phyloP scores from a whole-genome alignment of 2,113 vertebrate genomes.

The Panurus biarmicus region DNA sequence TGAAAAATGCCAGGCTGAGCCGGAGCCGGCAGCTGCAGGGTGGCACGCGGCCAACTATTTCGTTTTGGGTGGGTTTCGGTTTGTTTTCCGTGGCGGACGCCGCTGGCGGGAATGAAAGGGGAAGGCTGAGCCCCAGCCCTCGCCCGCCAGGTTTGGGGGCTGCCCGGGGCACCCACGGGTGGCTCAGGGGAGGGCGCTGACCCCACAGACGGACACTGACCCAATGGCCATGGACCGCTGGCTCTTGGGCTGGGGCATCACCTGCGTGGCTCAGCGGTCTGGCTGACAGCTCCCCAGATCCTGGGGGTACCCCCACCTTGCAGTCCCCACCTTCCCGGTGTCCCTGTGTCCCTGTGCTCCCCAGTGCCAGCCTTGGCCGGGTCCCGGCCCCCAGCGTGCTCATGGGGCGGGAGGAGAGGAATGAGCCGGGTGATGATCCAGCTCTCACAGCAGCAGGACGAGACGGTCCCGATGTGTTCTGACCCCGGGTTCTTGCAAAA shows the following conservation, averaged over 20 bases:
- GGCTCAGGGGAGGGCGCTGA: not conserved
- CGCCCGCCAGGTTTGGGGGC: not conserved
- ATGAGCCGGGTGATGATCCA: accelerated
- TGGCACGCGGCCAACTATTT: conserved; percentile 46
- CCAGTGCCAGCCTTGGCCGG: accelerated
- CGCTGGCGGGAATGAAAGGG: not conserved
- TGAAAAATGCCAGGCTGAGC: conserved; percentile 59
- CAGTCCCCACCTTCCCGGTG: not conserved
- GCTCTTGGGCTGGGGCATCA: not conserved
- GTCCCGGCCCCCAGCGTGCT: accelerated
- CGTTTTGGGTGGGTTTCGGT: conserved; percentile 34
- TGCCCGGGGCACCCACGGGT: not conserved
- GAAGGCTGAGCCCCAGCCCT: not conserved
- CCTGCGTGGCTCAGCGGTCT: accelerated
- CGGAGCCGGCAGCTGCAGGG: conserved; percentile 50
- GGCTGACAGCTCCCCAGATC: not conserved
- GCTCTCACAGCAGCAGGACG: accelerated
- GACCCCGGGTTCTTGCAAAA: accelerated
- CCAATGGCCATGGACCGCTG: accelerated
- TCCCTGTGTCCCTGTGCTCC: accelerated
- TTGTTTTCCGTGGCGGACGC: not conserved
- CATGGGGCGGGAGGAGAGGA: accelerated
- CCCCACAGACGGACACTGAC: accelerated
- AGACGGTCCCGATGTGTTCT: not conserved
- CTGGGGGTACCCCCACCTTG: too few relatives aligned